Evolutionary conservation across 2,797 vertebrate genomes (phyloP).

Genomic region (Labroides dimidiatus): DNA sequence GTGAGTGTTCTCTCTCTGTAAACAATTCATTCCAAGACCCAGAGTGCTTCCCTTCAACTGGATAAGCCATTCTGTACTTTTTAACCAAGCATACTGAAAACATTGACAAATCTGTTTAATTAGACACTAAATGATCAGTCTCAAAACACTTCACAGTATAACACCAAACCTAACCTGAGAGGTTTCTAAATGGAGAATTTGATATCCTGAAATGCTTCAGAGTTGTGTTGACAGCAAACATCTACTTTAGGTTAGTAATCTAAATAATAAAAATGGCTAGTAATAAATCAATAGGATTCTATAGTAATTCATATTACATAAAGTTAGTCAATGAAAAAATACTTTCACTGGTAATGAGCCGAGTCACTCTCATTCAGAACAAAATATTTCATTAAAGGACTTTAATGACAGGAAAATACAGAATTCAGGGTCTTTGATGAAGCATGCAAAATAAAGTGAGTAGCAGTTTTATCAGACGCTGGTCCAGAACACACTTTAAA

Average conservation of each 20-base stretch:
- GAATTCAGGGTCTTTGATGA: no score
- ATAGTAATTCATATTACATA: no score
- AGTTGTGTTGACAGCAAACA: neutral
- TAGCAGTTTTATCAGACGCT: no score
- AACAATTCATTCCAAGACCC: conserved; percentile 1
- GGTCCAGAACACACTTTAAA: no score
- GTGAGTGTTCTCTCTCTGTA: conserved; percentile 82
- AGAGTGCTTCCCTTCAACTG: neutral
- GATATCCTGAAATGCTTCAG: neutral
- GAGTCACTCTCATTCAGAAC: no score
- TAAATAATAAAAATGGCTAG: neutral
- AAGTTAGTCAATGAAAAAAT: no score
- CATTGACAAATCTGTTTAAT: neutral
- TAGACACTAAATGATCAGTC: neutral
- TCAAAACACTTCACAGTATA: neutral
- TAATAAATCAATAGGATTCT: no score
- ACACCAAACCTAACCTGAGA: neutral
- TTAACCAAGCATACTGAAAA: neutral
- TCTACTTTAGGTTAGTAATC: neutral
- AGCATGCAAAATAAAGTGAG: no score
- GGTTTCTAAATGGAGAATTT: neutral
- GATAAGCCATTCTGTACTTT: neutral
- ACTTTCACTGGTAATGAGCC: no score
- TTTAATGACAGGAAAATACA: no score
- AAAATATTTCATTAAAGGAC: no score